phyloP scores from a whole-genome alignment of 2,113 vertebrate species.

The Bufo gargarizans region DNA sequence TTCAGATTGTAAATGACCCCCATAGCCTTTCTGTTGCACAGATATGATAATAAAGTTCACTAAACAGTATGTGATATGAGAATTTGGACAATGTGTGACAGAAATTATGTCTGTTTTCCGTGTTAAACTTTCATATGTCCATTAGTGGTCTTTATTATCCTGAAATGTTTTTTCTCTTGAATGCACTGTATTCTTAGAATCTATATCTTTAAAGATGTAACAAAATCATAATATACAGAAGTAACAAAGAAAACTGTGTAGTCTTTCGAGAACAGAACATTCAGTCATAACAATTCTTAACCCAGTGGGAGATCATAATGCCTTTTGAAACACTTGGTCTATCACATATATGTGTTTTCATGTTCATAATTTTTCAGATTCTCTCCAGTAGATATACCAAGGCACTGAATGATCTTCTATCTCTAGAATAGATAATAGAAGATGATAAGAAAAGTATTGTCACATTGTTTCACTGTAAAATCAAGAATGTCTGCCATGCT shows the following conservation, averaged over 20 bases:
- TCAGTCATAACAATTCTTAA: constrained; percentile 42
- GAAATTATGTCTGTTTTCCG: too few species aligned
- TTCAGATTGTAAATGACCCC: too few species aligned
- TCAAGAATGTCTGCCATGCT: neutral
- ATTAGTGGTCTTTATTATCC: neutral
- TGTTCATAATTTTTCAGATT: constrained; percentile 35
- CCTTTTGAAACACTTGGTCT: constrained; percentile 36
- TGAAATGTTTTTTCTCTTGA: neutral
- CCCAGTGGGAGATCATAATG: constrained; percentile 28
- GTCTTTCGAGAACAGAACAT: constrained; percentile 41
- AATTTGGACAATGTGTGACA: too few species aligned
- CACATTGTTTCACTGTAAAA: neutral
- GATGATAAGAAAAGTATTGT: neutral
- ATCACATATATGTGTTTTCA: constrained; percentile 35
- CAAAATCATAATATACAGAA: constrained; percentile 34
- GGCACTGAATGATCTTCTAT: neutral
- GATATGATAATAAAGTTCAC: too few species aligned
- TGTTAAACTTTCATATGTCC: neutral
- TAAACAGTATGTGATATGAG: too few species aligned
- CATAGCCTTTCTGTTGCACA: too few species aligned
- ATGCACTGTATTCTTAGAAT: neutral
- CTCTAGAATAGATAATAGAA: neutral
- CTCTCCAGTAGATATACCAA: constrained; percentile 7
- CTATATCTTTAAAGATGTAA: neutral
- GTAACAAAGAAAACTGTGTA: neutral